phyloP scores from a whole-genome alignment of 1,140 invertebrate genomes.

The Argopecten irradians region DNA sequence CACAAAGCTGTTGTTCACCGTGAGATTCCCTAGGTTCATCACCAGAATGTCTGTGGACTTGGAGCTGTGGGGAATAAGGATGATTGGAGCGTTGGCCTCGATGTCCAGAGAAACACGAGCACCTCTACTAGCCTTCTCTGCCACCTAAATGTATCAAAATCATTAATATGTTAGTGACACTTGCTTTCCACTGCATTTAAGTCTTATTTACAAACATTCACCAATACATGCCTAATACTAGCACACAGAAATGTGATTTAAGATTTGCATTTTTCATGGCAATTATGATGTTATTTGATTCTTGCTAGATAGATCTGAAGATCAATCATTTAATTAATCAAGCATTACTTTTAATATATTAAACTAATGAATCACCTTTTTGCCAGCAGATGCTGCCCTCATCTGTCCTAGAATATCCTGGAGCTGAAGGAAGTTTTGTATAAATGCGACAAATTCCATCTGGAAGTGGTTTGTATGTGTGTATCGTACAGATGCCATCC shows the following conservation, averaged over 20 bases:
- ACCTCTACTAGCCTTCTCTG: constrained; percentile 71
- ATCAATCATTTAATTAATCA: background rate
- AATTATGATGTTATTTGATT: too few relatives aligned
- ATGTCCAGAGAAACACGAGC: constrained; percentile 83
- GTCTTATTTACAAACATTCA: too few relatives aligned
- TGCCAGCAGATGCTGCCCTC: constrained; percentile 74
- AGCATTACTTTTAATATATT: background rate
- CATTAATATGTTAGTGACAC: too few relatives aligned
- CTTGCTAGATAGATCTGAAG: background rate
- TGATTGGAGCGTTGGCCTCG: constrained; percentile 88
- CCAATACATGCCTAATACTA: too few relatives aligned
- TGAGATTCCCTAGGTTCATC: constrained; percentile 88
- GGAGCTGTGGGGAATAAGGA: constrained; percentile 91
- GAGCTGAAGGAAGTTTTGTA: constrained; percentile 90
- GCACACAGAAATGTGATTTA: too few relatives aligned
- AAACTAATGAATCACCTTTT: constrained; percentile 64
- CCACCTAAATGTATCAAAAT: constrained; percentile 64
- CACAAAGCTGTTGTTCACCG: constrained; percentile 84
- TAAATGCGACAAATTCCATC: constrained; percentile 89
- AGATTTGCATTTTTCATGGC: too few relatives aligned
- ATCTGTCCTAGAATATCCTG: constrained; percentile 84
- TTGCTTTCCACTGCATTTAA: too few relatives aligned
- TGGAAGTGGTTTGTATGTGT: constrained; percentile 97
- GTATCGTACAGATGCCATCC: constrained; percentile 85
- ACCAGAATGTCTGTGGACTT: constrained; percentile 87